Evolutionary conservation across 2,797 vertebrate species (phyloP), one percentile per base, ranked within the genome.

Genomic region (Microcaecilia unicolor): DNA sequence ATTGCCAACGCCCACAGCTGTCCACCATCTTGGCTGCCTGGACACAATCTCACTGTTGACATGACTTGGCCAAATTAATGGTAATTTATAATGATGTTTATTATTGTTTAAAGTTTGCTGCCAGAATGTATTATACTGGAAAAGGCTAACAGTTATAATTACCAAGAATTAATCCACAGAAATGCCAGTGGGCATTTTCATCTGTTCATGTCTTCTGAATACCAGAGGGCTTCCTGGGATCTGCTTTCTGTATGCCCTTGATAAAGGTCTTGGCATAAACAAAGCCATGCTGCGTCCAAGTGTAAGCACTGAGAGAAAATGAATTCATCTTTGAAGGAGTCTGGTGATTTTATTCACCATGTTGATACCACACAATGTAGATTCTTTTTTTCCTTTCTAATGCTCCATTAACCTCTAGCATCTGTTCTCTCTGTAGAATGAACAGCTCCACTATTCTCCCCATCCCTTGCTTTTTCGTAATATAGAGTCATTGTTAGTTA

Each of bases 391-490:
- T 48, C 52, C 35, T n/a, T 41, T 19, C 45, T 72, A 55, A 76
- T 52, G 62, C 48, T 53, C 49, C 56, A 59, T 72, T 80, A 78
- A 64, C 62, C 41, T 72, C 44, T 64, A 72, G 21, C 62, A 76
- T 66, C 64, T 70, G 57, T 42, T 50, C 42, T 61, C 28, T 31
- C 9, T 36, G 62, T 51, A 28, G 26, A 45, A 41, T 64, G 74
- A 79, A 63, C 73, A 67, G 18, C 52, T 61, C 36, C 24, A 36
- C 51, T 61, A 49, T 64, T 55, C 54, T 53, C 60, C 61, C 15
- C 21, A 37, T 37, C 25, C 53, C 45, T 51, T 44, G 55, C 15
- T 20, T 41, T 25, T 73, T n/a, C n/a, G n/a, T n/a, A n/a, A n/a
- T n/a, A n/a, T n/a, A n/a, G n/a, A n/a, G n/a, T n/a, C 48, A 47